These are phyloP conservation scores for Pangasianodon gigas DNA, from an alignment of 2,113 vertebrate genomes.

Conservation along the genomic window DNA sequence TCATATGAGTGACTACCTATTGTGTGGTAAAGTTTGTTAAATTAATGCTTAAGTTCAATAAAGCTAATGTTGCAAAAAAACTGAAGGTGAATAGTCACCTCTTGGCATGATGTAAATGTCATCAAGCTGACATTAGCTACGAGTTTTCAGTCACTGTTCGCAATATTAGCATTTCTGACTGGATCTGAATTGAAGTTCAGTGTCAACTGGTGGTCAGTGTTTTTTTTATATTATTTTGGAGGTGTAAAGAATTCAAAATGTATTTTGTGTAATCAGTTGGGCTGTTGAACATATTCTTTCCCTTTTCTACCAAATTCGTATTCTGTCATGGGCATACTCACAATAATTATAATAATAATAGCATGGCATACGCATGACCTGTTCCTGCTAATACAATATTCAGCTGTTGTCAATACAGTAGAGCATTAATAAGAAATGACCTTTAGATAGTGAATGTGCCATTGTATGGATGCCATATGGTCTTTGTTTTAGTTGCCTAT, in stretches of 20 bases:
- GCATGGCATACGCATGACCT: slow-evolving; percentile 6
- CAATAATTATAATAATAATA: neutral
- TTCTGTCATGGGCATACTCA: neutral
- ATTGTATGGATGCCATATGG: slow-evolving; percentile 18
- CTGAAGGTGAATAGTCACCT: neutral
- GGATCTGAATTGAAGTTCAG: neutral
- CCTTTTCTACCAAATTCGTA: neutral
- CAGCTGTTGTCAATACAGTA: neutral
- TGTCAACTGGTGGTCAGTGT: neutral
- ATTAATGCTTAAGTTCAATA: neutral
- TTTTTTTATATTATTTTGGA: neutral
- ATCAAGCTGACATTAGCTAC: neutral
- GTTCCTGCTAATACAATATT: neutral
- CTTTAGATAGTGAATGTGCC: neutral
- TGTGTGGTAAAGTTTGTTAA: neutral
- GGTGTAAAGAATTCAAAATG: neutral
- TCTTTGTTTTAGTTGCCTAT: slow-evolving; percentile 15
- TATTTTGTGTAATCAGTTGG: neutral
- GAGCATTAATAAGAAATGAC: neutral
- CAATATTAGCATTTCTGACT: neutral
- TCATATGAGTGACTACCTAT: neutral
- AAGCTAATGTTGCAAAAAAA: neutral
- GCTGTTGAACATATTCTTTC: neutral
- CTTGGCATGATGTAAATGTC: neutral
- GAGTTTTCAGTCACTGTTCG: neutral